Base-by-base conservation (phyloP, 2,797 vertebrate genomes). In the Acridotheres tristis region DNA sequence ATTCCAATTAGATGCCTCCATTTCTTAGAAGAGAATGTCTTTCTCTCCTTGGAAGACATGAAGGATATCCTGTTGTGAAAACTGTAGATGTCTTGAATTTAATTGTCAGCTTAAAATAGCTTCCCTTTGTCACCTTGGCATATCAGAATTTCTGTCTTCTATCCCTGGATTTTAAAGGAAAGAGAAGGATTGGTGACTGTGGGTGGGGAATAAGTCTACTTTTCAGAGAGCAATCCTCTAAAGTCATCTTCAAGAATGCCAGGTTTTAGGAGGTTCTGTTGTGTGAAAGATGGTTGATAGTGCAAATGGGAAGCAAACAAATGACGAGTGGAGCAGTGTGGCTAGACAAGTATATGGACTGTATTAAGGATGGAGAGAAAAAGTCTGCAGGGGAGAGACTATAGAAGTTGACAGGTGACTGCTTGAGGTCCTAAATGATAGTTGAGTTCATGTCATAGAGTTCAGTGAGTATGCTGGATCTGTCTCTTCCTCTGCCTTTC, bases 401-500 rank as follows among this genome's bases (percentile, higher is more conserved):
- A 22, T 13, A 53, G 78, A 83, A 30, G 12, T 59, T 88, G 88
- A 76, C 32, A 88, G 34, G n/a, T 78, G 53, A 36, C 42, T 72
- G 36, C 59, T 77, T 62, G 54, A 90, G 65, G 53, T 95, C 79
- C 50, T 88, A 85, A 87, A 84, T 71, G 42, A 89, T 95, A 87
- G 55, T 84, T 48, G 29, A 96, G 53, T 88, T 94, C 88, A 43
- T 36, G 66, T 36, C 26, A n/a, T 1, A 42, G 36, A 72, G 34
- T 90, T 94, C 62, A 93, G 58, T 9, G 11, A 54, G 50, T 40
- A 25, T 88, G 79, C 74, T 88, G 63, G 43, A 86, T 88, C 67
- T 86, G 53, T 61, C 67, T 96, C 73, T 94, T 91, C 38, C 61
- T 96, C 69, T 94, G 51, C 45, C 54, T 96, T 96, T 92, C 93